Evolutionary conservation across 2,113 vertebrate genomes (phyloP), one percentile per base, ranked within the genome.

Genomic region (Tretioscincus oriximinensis): DNA sequence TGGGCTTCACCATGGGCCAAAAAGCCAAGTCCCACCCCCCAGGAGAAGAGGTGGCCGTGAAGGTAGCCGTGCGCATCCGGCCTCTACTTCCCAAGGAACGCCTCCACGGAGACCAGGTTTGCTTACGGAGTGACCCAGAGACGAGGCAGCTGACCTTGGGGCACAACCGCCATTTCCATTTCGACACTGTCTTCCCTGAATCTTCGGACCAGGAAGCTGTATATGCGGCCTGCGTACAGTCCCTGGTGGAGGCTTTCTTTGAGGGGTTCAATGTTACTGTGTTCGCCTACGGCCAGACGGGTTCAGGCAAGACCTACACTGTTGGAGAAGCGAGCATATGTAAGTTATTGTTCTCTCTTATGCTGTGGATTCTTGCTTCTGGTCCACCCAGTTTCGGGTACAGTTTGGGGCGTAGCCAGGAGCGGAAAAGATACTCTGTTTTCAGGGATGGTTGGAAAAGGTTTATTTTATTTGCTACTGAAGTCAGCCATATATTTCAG

Each of bases 261-360:
- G 96, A 97, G 90, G 98, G 98, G 9, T 98, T 98, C 93, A 99
- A 99, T 63, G 96, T 96, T 76, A 98, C 98, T 0, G 96, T 99
- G 21, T 98, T 99, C 92, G 97, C 97, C 64, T 99, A 99, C 14
- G 98, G 98, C 1, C 98, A 99, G 94, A 99, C 97, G 0, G 97
- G 98, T 81, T 99, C 97, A 0, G 98, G 98, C 76, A 99, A 99
- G 94, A 99, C 98, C 0, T 97, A 99, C 90, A 98, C 97, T 61
- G 96, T 99, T 85, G 98, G 98, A 61, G 97, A 97, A 92, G 96
- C 96, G 81, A 97, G 97, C 88, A 96, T 98, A 81, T 97, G 97
- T 99, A 91, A 97, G 98, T 96, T 49, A 47, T 45, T 7, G 1
- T 4, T 11, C 31, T 7, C 24, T 76, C 10, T 47, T 82, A 54